Evolutionary conservation across 2,888 invertebrate genomes (phyloP).

Genomic region (Minunthozetes semirufus): DNA sequence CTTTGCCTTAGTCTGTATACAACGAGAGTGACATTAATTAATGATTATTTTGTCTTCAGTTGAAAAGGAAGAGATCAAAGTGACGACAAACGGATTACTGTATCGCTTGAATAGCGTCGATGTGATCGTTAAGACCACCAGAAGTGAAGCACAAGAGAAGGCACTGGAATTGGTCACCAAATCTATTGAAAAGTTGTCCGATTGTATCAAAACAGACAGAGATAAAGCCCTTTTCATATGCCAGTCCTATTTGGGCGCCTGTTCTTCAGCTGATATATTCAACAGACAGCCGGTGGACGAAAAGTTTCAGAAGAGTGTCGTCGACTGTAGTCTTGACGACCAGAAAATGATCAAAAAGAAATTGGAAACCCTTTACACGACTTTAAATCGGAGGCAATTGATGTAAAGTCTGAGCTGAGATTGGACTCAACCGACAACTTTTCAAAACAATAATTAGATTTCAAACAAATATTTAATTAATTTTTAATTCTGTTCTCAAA

Average conservation of each 20-base stretch:
- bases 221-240: conserved; percentile 43
- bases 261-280: conserved; percentile 46
- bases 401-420: background rate
- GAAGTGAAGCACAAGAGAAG: conserved; percentile 48
- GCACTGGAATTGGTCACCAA: conserved; percentile 47
- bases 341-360: conserved; percentile 48
- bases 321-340: conserved; percentile 51
- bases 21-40: background rate
- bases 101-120: conserved; percentile 49
- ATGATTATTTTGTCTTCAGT: conserved; percentile 43
- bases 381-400: background rate
- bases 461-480: background rate
- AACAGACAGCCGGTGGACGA: conserved; percentile 47
- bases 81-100: conserved; percentile 48
- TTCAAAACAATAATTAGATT: background rate
- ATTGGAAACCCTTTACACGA: conserved; percentile 40
- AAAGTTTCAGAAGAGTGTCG: conserved; percentile 47
- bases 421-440: too few species aligned
- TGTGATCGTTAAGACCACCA: conserved; percentile 47
- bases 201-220: conserved; percentile 44
- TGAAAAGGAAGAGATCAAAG: conserved; percentile 50
- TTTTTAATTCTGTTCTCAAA: background rate
- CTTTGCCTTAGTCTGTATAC: background rate
- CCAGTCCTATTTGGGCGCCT: conserved; percentile 48
- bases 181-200: conserved; percentile 46